Percentiles rank a stretch among this genome's conserved stretches.
Conservation (phyloP, 2,888 invertebrate species). For the Xestoiulus laeticollis region DNA sequence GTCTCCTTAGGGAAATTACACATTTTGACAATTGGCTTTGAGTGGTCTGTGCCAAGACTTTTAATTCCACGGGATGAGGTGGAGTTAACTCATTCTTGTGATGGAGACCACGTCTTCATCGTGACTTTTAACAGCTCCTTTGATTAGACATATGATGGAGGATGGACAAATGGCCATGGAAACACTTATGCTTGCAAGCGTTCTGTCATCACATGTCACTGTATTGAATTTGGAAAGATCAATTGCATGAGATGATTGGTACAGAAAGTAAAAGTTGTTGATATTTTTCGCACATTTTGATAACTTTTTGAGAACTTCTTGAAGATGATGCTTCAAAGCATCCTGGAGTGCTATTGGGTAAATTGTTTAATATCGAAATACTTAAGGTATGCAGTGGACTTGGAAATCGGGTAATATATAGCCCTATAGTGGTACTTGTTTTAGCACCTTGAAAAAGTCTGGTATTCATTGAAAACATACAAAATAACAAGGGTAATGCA, state of each 20-base stretch:
- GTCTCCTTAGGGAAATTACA: slow-evolving; percentile 26
- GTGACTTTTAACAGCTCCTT: slow-evolving; percentile 5
- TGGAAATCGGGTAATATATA: too few species aligned
- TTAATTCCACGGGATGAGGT: slow-evolving; percentile 26
- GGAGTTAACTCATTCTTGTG: slow-evolving; percentile 8
- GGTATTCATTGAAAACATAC: too few species aligned
- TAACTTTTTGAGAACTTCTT: background rate
- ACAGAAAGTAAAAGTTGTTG: background rate
- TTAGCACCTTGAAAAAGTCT: too few species aligned
- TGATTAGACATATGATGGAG: slow-evolving; percentile 26
- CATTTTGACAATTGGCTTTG: slow-evolving; percentile 26
- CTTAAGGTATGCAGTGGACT: too few species aligned
- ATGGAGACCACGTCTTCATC: slow-evolving; percentile 9
- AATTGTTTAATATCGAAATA: background rate
- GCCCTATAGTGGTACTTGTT: too few species aligned
- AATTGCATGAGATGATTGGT: background rate
- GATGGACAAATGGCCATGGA: slow-evolving; percentile 10
- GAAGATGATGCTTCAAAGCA: background rate
- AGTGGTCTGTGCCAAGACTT: slow-evolving; percentile 18
- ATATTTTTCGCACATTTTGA: background rate
- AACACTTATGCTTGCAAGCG: background rate
- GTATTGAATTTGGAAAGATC: slow-evolving; percentile 6
- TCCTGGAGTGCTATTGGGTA: background rate
- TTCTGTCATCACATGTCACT: background rate
- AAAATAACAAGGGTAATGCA: too few species aligned